phyloP scores from a whole-genome alignment of 2,113 vertebrate species.

The Rhea americana region DNA sequence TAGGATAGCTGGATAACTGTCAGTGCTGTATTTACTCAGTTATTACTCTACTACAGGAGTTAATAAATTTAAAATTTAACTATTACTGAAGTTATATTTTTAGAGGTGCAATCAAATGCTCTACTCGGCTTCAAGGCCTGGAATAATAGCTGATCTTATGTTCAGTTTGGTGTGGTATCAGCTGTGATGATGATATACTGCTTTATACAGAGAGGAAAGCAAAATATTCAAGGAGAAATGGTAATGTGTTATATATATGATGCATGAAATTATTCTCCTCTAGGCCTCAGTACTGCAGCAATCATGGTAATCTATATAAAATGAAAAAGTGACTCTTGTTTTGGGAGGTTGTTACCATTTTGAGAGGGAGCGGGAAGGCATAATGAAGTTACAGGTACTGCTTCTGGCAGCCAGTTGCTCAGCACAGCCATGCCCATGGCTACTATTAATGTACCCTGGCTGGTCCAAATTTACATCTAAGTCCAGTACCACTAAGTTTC shows the following conservation, averaged over 20 bases:
- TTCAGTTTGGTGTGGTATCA: background rate
- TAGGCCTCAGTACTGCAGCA: background rate
- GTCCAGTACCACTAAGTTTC: background rate
- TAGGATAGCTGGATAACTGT: background rate
- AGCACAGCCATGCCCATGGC: background rate
- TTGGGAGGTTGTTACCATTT: background rate
- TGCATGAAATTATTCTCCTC: background rate
- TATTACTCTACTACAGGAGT: background rate
- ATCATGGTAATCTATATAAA: background rate
- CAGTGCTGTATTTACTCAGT: background rate
- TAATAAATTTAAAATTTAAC: background rate
- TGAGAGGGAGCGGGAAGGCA: background rate
- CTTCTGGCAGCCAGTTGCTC: background rate
- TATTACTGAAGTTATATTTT: background rate
- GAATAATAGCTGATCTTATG: background rate
- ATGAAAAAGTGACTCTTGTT: background rate
- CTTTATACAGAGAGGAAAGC: background rate
- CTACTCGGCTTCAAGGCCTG: background rate
- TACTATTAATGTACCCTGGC: background rate
- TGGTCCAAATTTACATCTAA: background rate
- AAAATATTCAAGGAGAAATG: background rate
- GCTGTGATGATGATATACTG: background rate
- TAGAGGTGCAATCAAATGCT: background rate
- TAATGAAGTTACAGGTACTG: background rate
- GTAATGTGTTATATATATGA: background rate